A percentile compares a stretch with the other conserved stretches of the same genome.
Conservation (phyloP, 2,888 invertebrate genomes). For the Poecilobothrus nobilitatus region DNA sequence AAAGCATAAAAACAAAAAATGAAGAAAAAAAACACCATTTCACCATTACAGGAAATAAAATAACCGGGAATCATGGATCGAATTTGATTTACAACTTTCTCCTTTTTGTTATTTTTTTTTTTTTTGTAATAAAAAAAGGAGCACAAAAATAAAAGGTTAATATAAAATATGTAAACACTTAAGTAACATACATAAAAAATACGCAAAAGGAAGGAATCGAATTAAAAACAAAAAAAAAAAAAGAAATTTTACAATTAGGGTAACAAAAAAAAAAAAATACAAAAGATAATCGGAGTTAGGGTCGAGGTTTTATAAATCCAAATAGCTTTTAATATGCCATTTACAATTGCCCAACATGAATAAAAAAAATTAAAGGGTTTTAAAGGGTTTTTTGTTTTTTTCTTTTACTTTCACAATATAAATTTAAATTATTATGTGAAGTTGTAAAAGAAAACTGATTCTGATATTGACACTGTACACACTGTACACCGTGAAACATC, state of each 20-base stretch:
- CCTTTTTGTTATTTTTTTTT: too few relatives aligned
- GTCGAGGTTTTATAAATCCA: neutral
- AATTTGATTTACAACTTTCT: neutral
- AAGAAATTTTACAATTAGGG: neutral
- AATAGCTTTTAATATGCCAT: conserved; percentile 4
- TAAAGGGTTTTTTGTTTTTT: neutral
- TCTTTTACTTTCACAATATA: neutral
- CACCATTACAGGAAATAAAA: neutral
- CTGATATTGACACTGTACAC: conserved; percentile 1
- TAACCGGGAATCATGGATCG: neutral
- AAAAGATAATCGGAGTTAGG: neutral
- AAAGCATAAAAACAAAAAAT: neutral
- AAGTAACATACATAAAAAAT: neutral
- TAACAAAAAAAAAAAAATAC: neutral
- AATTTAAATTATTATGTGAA: neutral
- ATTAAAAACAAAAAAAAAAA: neutral
- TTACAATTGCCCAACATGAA: neutral
- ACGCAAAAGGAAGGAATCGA: neutral
- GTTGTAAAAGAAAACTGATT: neutral
- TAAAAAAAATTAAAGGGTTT: too few relatives aligned
- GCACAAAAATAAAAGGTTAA: neutral
- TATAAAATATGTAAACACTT: conserved; percentile 3
- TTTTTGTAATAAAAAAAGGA: too few relatives aligned
- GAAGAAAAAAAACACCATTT: neutral
- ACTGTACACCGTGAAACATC: conserved; percentile 3